Evolutionary conservation across 92 coral and sea anemone species (phyloP), one percentile per base, ranked within the genome.

Genomic region (Palythoa caribaeorum): DNA sequence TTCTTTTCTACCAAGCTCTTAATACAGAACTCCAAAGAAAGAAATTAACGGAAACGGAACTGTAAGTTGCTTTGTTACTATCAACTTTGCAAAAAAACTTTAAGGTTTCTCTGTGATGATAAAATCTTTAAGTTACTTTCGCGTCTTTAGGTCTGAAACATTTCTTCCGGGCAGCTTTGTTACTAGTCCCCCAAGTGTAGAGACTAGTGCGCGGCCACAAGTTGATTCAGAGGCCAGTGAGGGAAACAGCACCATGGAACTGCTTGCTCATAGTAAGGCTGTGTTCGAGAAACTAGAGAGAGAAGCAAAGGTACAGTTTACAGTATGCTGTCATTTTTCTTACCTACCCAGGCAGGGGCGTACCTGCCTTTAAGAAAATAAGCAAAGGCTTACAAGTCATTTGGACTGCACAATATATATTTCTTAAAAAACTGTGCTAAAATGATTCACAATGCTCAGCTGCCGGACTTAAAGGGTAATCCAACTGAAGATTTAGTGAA

Each of bases 21-120:
- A 68, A 51, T 57, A 81, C 86, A 21, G 86, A 81, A 81, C 86
- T 81, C 66, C 86, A 66, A 66, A 81, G 86, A 65, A 80, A 21
- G 59, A 81, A 66, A 37, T 48, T 81, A 15, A 19, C 21, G 19
- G 86, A 81, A 81, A 71, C 86, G 14, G 86, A 66, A 10, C 40
- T 81, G 86, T 81, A 81, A 81, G 86, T 66, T 47, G 17, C 47
- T 66, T 66, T 0, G 11, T 36, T 11, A 15, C 6, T 48, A 1
- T 62, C 15, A 47, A 28, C 11, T 15, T 55, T 54, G 13, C 21
- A 51, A 19, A 70, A 10, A 9, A 11, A 11, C 10, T 70, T 37
- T 35, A 12, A 19, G 38, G 9, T 68, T 20, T 11, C 28, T 70
- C 16, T 70, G n/a, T 4, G 16, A 5, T 15, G 13, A 9, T 35